Evolutionary conservation across 2,113 vertebrate species (phyloP).

Genomic region (Cepphus grylle): DNA sequence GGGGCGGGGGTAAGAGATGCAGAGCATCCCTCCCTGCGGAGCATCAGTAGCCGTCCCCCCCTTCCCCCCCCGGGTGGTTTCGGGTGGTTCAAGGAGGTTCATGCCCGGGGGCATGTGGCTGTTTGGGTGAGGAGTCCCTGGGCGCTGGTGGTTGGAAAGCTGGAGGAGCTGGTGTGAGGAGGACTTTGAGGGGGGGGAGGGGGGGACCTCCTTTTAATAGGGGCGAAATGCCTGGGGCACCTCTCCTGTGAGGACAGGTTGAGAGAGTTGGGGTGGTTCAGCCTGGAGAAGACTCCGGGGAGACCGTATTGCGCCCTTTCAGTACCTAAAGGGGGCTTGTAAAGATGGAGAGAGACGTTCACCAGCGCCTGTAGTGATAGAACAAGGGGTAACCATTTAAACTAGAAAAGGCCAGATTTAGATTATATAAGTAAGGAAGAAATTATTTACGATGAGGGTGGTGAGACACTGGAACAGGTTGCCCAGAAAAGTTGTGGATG

Average conservation of each 20-base stretch:
- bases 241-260: accelerated
- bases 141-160: not conserved
- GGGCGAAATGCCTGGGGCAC: not conserved
- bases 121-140: not conserved
- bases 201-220: not conserved
- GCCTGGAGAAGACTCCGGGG: not conserved
- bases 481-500: not conserved
- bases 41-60: accelerated
- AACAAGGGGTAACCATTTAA: not conserved
- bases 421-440: not conserved
- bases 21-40: not conserved
- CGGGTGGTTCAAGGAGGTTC: not conserved
- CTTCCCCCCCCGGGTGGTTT: not conserved
- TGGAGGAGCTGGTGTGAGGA: not conserved
- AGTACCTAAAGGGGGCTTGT: too few relatives aligned
- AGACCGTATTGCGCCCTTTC: not conserved
- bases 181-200: accelerated
- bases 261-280: not conserved
- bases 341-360: not conserved
- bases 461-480: not conserved
- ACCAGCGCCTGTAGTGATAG: not conserved
- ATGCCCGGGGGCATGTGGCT: too few relatives aligned
- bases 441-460: not conserved
- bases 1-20: too few relatives aligned
- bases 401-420: not conserved